A percentile compares a stretch with the other conserved stretches of the same genome.
Evolutionary conservation across 1,140 invertebrate species (phyloP).

Genomic region (Asobara japonica): DNA sequence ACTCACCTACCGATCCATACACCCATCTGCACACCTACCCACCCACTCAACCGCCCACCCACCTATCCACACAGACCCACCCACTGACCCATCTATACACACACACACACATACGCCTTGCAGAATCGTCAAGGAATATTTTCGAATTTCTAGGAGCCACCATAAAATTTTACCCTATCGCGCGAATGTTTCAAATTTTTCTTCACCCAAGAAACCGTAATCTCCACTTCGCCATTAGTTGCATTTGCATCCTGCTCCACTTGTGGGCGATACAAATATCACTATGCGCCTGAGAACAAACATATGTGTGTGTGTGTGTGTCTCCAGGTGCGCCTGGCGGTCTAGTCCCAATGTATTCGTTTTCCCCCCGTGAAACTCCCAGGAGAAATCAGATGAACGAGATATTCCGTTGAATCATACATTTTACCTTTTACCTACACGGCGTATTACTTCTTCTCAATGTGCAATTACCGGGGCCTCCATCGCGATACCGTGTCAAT

Average conservation of each 20-base stretch:
- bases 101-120: no score
- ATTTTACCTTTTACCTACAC: constrained; percentile 1
- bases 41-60: no score
- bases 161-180: no score
- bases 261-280: constrained; percentile 13
- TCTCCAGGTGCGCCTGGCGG: constrained; percentile 22
- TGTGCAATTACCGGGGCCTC: background rate
- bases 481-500: constrained; percentile 3
- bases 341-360: no score
- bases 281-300: background rate
- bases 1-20: no score
- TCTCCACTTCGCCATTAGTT: constrained; percentile 23
- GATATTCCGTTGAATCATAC: constrained; percentile 22
- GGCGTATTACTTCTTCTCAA: background rate
- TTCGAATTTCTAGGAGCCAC: no score
- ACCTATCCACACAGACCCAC: no score
- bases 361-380: constrained; percentile 13
- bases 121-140: no score
- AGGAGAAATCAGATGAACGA: constrained; percentile 22
- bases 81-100: no score
- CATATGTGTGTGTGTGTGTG: background rate
- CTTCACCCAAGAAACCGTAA: no score
- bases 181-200: no score
- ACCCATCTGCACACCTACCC: no score
- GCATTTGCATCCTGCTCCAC: constrained; percentile 38